Conservation (phyloP, 2,113 vertebrate species). For the Mionectes macconnelli region DNA sequence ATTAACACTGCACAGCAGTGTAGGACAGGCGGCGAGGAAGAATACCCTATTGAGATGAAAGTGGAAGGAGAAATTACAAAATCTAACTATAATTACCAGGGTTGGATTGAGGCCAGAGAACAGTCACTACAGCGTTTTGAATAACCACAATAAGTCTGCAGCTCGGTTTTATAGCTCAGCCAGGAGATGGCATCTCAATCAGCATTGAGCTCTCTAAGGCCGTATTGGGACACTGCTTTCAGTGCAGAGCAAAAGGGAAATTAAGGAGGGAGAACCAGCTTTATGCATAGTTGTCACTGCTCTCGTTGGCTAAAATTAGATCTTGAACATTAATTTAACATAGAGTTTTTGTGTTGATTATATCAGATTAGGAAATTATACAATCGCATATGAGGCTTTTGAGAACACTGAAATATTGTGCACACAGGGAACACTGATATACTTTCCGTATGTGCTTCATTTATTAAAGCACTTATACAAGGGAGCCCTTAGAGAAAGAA, state of each 20-base stretch:
- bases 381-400: slow-evolving; percentile 61
- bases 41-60: slow-evolving; percentile 48
- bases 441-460: slow-evolving; percentile 72
- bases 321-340: slow-evolving; percentile 73
- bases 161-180: slow-evolving; percentile 49
- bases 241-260: slow-evolving; percentile 5
- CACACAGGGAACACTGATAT: slow-evolving; percentile 43
- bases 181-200: slow-evolving; percentile 53
- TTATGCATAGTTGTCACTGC: neutral
- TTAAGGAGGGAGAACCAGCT: neutral
- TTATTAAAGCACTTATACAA: slow-evolving; percentile 61
- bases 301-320: slow-evolving; percentile 64
- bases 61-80: slow-evolving; percentile 56
- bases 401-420: slow-evolving; percentile 55
- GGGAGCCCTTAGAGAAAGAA: slow-evolving; percentile 60
- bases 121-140: slow-evolving; percentile 33
- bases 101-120: slow-evolving; percentile 23
- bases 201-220: neutral
- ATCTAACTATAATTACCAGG: slow-evolving; percentile 42
- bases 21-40: slow-evolving; percentile 31
- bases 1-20: slow-evolving; percentile 30
- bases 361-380: slow-evolving; percentile 74
- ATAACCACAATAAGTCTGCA: slow-evolving; percentile 29
- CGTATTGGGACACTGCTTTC: neutral
- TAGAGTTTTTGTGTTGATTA: slow-evolving; percentile 70